Evolutionary conservation across 2,797 vertebrate genomes (phyloP).

Genomic region (Phataginus tricuspis): DNA sequence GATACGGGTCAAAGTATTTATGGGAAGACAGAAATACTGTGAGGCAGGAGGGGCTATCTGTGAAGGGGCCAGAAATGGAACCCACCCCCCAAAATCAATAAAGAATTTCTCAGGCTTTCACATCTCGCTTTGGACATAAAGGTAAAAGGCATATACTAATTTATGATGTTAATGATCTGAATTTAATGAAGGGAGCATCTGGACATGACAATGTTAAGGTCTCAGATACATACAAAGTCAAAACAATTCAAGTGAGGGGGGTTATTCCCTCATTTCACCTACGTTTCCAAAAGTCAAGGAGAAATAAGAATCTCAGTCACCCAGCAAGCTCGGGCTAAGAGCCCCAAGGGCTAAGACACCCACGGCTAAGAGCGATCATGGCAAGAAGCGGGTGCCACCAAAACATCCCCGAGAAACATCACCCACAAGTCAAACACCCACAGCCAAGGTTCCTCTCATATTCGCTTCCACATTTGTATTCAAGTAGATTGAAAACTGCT

Average conservation of each 20-base stretch:
- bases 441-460: background rate
- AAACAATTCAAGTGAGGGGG: slow-evolving; percentile 6
- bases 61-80: background rate
- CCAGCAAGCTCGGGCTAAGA: background rate
- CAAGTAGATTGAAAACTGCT: background rate
- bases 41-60: background rate
- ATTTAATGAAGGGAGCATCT: background rate
- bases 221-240: background rate
- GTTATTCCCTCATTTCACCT: background rate
- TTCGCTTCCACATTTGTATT: background rate
- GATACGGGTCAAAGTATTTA: rapidly evolving
- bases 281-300: background rate
- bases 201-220: background rate
- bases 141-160: background rate
- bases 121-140: background rate
- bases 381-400: background rate
- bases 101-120: background rate
- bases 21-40: background rate
- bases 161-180: background rate
- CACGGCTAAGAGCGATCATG: background rate
- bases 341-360: too few relatives aligned
- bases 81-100: background rate
- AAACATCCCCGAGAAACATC: background rate
- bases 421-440: background rate
- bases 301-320: background rate